Evolutionary conservation across 2,113 vertebrate genomes (phyloP), one percentile per base, ranked within the genome.

Genomic region (Myrmecophaga tridactyla): DNA sequence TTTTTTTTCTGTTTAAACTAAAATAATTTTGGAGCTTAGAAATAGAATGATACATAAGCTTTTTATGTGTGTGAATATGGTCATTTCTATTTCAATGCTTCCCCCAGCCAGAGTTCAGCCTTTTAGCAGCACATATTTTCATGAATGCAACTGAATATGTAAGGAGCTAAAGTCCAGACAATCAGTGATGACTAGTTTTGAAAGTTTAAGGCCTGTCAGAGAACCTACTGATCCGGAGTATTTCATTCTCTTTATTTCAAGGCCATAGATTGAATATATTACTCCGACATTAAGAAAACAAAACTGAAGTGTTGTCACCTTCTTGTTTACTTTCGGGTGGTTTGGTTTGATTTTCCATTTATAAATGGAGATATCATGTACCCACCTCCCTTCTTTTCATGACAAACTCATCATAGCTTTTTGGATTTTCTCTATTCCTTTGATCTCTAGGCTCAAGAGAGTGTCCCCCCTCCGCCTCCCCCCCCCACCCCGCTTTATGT

Each of bases 381-480:
- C 25, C 21, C 8, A 77, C 3, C 51, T 73, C 4, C 27, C 17
- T 41, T 39, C 36, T 6, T 21, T 56, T 21, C 18, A 6, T 56
- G 53, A 56, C 53, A 17, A 56, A 20, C 53, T 56, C 53, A 56
- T 5, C 53, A 56, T 70, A 5, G 7, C n/a, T 82, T 70, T 81
- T 21, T 65, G 27, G 6, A 29, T 70, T 94, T 62, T 12, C 23
- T 82, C 31, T 75, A 48, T 73, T 53, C 56, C 15, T 18, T 43
- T 10, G 8, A 27, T 27, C 31, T 17, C 25, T n/a, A 41, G 20
- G 8, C 21, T 76, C 7, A 70, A 3, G 67, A 13, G 4, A 10
- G 14, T 41, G 0, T 0, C 34, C 18, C 18, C 14, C 53, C 20
- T 41, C 73, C n/a, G n/a, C n/a, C n/a, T n/a, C 53, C 1, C 2